Conservation (phyloP, 2,888 invertebrate genomes). For the Habrosyne pyritoides region DNA sequence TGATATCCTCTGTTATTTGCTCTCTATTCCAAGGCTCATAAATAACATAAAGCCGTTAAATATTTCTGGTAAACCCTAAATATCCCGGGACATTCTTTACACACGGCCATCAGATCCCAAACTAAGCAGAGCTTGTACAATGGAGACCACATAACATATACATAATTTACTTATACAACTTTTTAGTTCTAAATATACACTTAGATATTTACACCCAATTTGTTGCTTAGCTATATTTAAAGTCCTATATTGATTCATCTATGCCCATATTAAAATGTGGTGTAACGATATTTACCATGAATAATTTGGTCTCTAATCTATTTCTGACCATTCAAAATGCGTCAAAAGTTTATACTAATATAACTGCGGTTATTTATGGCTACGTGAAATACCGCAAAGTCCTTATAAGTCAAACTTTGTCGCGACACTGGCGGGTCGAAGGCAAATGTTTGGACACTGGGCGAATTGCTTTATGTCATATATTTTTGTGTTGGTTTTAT, state of each 20-base stretch:
- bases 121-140: no score
- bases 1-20: no score
- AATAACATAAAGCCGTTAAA: not conserved
- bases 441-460: slow-evolving; percentile 31
- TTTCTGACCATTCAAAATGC: not conserved
- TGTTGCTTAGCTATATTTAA: no score
- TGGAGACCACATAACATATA: no score
- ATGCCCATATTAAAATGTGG: not conserved
- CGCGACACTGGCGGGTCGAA: slow-evolving; percentile 17
- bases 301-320: not conserved
- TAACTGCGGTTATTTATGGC: slow-evolving; percentile 30
- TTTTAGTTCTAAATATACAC: no score
- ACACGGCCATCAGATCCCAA: no score
- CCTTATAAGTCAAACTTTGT: slow-evolving; percentile 23
- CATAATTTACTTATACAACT: no score
- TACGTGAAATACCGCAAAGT: slow-evolving; percentile 47
- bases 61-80: not conserved
- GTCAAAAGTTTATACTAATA: not conserved
- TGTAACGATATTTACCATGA: not conserved
- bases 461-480: not conserved
- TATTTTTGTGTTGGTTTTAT: not conserved
- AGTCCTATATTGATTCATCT: no score
- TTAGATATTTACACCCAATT: no score
- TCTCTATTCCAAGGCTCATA: no score
- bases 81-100: no score